phyloP scores from a whole-genome alignment of 2,888 invertebrate genomes.

The Orgyia antiqua region DNA sequence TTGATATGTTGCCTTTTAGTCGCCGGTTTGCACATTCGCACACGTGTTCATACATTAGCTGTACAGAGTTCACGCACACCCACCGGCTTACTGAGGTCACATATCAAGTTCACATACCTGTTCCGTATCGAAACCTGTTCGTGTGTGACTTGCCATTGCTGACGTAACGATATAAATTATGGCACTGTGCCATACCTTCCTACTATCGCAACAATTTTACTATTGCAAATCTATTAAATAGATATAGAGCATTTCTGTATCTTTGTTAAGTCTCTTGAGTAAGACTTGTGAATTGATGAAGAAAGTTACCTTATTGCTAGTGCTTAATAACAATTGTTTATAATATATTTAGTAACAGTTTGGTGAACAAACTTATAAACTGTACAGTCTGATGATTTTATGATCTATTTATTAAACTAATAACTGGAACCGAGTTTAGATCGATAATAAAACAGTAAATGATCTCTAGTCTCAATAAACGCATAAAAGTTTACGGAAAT shows the following conservation, averaged over 20 bases:
- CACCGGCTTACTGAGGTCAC: conserved; percentile 59
- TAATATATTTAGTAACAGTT: neutral
- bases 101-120: conserved; percentile 66
- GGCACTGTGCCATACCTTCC: conserved; percentile 38
- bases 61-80: conserved; percentile 44
- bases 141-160: conserved; percentile 33
- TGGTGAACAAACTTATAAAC: neutral
- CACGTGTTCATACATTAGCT: conserved; percentile 46
- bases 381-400: neutral
- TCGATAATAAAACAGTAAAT: no score
- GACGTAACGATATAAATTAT: conserved; percentile 25
- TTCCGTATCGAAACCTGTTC: conserved; percentile 49
- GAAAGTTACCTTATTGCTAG: neutral
- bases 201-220: conserved; percentile 17
- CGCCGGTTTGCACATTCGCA: conserved; percentile 4
- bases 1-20: conserved; percentile 25
- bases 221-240: neutral
- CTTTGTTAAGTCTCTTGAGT: neutral
- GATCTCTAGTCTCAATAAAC: no score
- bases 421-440: no score
- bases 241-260: conserved; percentile 3
- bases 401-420: no score
- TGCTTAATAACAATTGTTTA: neutral
- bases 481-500: no score
- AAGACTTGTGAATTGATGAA: neutral